Evolutionary conservation across 2,797 vertebrate genomes (phyloP), one percentile per base, ranked within the genome.

Genomic region (Trematomus bernacchii): DNA sequence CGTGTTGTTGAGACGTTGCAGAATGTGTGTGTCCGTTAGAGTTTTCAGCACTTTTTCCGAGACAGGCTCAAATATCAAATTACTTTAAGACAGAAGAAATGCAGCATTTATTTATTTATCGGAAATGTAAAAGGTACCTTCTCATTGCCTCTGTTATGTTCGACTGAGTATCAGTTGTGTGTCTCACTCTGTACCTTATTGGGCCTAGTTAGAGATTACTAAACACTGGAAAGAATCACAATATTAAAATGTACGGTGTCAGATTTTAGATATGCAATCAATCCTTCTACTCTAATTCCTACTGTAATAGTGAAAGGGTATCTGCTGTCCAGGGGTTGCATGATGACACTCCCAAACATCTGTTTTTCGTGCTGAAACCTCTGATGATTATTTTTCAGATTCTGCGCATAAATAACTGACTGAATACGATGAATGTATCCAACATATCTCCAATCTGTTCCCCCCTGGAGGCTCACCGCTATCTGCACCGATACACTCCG

Each of bases 391-490:
- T 71, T 10, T 53, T 55, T 21, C 4, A 71, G 58, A 77, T 75
- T 51, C 61, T 68, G 74, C 61, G 71, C 73, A 71, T 68, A 57
- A 78, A 69, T 66, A 66, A 66, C 66, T 50, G 68, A 82, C 48
- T 77, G 72, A 81, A 79, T 71, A 65, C 66, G 52, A 89, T 82
- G 91, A 94, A 91, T 95, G 92, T 95, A 93, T 90, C 89, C 37
- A 47, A 83, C 82, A 6, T 82, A 82, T 86, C 42, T 72, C 37
- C 12, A 18, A 71, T 80, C 74, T 44, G 52, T 30, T 76, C 74
- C 69, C 69, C 10, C 19, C 67, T 50, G 1, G 52, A 67, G 60
- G 44, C 63, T 81, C 59, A 51, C 64, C 15, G 30, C 47, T 73
- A 81, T 86, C 83, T 75, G n/a, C 21, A 43, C 79, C 52, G 47